Percentiles rank a stretch among this genome's conserved stretches.
These are phyloP conservation scores for Poeciliopsis occidentalis DNA, from an alignment of 2,113 vertebrate genomes.

Conservation along the genomic window DNA sequence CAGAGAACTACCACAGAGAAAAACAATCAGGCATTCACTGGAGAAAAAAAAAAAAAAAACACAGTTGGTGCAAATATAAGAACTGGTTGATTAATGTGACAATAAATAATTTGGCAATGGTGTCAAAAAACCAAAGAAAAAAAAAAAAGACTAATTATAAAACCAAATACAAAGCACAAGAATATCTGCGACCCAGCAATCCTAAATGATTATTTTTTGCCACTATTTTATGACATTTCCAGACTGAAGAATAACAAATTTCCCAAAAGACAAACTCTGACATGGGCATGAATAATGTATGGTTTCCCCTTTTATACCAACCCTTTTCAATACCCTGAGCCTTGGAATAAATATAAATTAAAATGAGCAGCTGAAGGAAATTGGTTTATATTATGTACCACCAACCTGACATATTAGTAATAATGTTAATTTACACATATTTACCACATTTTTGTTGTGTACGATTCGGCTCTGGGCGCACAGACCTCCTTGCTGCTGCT, in stretches of 20 bases:
- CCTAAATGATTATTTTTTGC: neutral
- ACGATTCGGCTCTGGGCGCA: neutral
- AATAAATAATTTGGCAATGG: neutral
- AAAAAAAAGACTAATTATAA: neutral
- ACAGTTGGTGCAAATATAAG: neutral
- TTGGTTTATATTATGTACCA: neutral
- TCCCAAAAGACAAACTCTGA: neutral
- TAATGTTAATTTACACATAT: neutral
- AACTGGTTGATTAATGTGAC: neutral
- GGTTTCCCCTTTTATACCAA: neutral
- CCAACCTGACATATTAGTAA: neutral
- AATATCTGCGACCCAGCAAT: neutral
- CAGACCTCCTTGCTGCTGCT: neutral
- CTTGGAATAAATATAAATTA: neutral
- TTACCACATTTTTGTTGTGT: neutral
- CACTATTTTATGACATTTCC: neutral
- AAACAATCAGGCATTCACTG: neutral
- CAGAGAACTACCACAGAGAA: neutral
- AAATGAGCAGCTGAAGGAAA: neutral
- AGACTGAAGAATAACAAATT: constrained; percentile 7
- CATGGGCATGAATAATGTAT: constrained; percentile 12
- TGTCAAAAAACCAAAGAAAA: neutral
- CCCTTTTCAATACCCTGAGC: neutral
- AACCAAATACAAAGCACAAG: neutral
- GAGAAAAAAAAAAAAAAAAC: neutral